phyloP scores from a whole-genome alignment of 2,113 vertebrate species.

The Vimba vimba region DNA sequence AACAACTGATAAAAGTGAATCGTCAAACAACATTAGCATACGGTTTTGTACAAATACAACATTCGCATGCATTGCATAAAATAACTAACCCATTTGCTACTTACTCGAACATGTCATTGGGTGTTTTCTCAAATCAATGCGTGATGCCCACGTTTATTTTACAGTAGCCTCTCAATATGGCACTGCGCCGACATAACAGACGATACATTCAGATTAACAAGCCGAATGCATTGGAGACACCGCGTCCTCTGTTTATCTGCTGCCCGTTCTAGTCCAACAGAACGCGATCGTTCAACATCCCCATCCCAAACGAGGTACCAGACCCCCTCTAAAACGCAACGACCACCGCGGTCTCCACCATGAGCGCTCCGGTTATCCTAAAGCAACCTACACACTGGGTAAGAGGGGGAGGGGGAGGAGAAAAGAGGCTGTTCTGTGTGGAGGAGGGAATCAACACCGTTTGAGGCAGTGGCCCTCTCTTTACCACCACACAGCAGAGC shows the following conservation, averaged over 20 bases:
- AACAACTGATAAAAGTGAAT: slow-evolving; percentile 6
- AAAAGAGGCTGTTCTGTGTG: slow-evolving; percentile 47
- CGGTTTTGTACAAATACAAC: background rate
- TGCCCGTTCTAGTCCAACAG: background rate
- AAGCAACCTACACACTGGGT: slow-evolving; percentile 25
- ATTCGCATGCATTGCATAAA: background rate
- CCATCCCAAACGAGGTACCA: slow-evolving; percentile 54
- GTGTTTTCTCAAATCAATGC: slow-evolving; percentile 56
- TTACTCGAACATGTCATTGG: slow-evolving; percentile 82
- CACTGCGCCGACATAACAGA: slow-evolving; percentile 49
- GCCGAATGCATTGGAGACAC: slow-evolving; percentile 28
- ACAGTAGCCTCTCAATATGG: slow-evolving; percentile 51
- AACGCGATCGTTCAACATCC: slow-evolving; percentile 37
- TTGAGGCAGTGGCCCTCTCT: slow-evolving; percentile 35
- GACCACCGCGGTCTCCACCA: slow-evolving; percentile 63
- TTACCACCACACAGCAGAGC: slow-evolving; percentile 21
- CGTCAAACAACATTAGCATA: background rate
- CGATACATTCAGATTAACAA: slow-evolving; percentile 44
- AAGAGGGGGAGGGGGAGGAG: slow-evolving; percentile 24
- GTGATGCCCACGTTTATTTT: slow-evolving; percentile 45
- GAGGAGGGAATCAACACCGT: slow-evolving; percentile 16
- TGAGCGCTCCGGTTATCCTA: slow-evolving; percentile 64
- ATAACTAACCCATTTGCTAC: slow-evolving; percentile 53
- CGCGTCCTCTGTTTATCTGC: slow-evolving; percentile 28
- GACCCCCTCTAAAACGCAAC: slow-evolving; percentile 56